These are phyloP conservation scores for Gallinago nigripennis DNA, from an alignment of 2,797 vertebrate species.

Conservation along the genomic window DNA sequence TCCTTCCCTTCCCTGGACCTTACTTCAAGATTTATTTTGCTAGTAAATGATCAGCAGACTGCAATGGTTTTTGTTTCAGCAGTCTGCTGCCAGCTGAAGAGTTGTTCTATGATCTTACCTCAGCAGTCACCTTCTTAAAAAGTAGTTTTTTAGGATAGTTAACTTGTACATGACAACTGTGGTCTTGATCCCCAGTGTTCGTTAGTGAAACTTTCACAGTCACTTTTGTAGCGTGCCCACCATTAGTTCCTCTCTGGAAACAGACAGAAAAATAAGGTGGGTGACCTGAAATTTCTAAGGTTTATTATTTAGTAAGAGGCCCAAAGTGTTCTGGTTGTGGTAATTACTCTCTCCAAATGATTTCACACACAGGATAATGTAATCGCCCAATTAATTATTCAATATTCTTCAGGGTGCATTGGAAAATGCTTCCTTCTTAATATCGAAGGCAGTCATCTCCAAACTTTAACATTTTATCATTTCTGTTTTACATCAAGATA, in stretches of 20 bases:
- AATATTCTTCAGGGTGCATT: not conserved
- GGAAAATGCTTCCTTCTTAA: not conserved
- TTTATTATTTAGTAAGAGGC: not conserved
- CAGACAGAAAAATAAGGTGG: not conserved
- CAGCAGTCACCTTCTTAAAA: conserved; percentile 53
- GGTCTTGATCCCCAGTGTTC: conserved; percentile 65
- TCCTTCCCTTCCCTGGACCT: not conserved
- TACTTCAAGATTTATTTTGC: not conserved
- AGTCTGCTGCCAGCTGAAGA: not conserved
- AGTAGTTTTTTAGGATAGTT: conserved; percentile 67
- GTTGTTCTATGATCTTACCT: conserved; percentile 38
- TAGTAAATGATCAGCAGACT: not conserved
- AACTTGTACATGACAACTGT: too few species aligned
- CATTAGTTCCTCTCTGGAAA: conserved; percentile 53
- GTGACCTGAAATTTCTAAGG: not conserved
- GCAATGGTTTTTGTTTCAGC: not conserved
- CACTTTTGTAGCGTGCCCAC: conserved; percentile 69
- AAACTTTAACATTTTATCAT: not conserved
- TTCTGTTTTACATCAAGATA: not conserved
- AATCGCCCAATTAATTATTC: not conserved
- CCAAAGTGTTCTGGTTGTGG: not conserved
- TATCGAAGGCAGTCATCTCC: not conserved
- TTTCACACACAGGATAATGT: not conserved
- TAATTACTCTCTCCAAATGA: not conserved
- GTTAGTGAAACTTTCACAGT: conserved; percentile 53